These are phyloP conservation scores for Sitobion miscanthi DNA, from an alignment of 1,140 invertebrate genomes.

Conservation along the genomic window DNA sequence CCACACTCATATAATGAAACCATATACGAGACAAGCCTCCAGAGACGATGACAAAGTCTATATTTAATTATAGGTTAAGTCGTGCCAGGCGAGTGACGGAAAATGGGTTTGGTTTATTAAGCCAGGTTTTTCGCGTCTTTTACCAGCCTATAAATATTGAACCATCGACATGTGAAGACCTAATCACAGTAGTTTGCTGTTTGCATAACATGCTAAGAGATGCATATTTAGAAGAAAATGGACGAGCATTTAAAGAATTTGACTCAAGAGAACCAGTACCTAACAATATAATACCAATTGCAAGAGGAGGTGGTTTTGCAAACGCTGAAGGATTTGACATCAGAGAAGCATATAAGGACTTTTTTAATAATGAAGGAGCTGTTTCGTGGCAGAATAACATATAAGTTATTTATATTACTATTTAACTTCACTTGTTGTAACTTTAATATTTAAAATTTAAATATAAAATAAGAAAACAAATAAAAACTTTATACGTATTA, in stretches of 20 bases:
- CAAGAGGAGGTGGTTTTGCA: constrained; percentile 14
- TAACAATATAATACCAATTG: background rate
- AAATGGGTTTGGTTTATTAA: constrained; percentile 58
- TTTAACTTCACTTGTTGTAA: background rate
- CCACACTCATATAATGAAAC: constrained; percentile 62
- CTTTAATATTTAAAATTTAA: background rate
- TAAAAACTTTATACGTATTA: background rate
- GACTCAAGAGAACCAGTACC: background rate
- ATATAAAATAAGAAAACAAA: background rate
- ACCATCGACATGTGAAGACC: too few relatives aligned
- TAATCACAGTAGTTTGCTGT: too few relatives aligned
- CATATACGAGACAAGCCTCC: constrained; percentile 60
- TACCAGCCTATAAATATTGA: too few relatives aligned
- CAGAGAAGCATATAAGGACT: background rate
- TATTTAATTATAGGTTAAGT: constrained; percentile 62
- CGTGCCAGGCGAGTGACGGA: constrained; percentile 60
- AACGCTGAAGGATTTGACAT: background rate
- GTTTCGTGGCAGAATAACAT: background rate
- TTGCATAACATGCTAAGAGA: too few relatives aligned
- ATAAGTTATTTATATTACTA: background rate
- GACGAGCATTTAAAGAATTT: constrained; percentile 2
- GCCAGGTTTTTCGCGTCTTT: too few relatives aligned
- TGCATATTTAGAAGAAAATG: background rate
- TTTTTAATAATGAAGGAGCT: constrained; percentile 6
- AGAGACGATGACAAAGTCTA: constrained; percentile 58